Evolutionary conservation across 2,113 vertebrate genomes (phyloP).

Genomic region (Chloropsis cyanopogon): DNA sequence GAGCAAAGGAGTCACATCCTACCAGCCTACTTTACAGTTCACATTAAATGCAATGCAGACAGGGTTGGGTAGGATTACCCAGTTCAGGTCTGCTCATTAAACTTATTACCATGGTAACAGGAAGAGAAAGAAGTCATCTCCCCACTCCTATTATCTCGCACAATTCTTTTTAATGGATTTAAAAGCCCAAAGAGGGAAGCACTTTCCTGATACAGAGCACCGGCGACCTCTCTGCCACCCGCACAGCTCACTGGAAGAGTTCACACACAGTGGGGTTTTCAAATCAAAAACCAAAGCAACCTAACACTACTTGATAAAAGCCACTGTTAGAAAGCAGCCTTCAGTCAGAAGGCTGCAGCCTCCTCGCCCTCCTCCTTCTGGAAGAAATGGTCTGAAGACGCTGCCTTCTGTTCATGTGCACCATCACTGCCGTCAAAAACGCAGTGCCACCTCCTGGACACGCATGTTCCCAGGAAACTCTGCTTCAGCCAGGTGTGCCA

Average conservation of each 20-base stretch:
- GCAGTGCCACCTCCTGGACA: conserved; percentile 28
- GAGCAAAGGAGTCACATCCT: conserved; percentile 21
- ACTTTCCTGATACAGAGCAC: background rate
- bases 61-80: background rate
- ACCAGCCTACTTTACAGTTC: conserved; percentile 25
- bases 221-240: background rate
- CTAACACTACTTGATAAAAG: background rate
- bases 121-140: background rate
- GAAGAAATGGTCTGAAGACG: background rate
- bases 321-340: background rate
- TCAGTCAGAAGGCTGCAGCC: background rate
- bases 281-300: background rate
- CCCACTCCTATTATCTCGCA: background rate
- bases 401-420: background rate
- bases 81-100: background rate
- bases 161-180: conserved; percentile 5
- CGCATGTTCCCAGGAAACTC: accelerated
- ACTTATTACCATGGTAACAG: conserved; percentile 44
- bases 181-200: conserved; percentile 1
- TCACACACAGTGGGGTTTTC: background rate
- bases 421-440: background rate
- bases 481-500: accelerated
- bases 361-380: background rate
- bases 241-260: background rate
- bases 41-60: background rate